Evolutionary conservation across 1,140 invertebrate genomes (phyloP).

Genomic region (Cotesia vestalis): DNA sequence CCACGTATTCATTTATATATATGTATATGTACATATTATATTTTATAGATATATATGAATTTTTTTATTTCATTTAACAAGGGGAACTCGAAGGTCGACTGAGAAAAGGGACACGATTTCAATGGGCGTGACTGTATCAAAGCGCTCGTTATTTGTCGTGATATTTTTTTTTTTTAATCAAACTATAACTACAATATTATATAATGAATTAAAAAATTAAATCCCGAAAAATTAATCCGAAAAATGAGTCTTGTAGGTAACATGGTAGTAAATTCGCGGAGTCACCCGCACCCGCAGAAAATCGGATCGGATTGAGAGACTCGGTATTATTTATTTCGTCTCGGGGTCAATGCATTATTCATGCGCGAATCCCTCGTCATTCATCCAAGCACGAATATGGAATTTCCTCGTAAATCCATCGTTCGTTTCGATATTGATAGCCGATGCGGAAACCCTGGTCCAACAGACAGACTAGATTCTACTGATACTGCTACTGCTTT

Average conservation of each 20-base stretch:
- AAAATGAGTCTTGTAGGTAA: not conserved
- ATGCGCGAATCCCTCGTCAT: constrained; percentile 48
- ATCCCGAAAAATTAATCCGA: not conserved
- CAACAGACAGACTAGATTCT: constrained; percentile 29
- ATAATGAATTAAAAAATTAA: too few relatives aligned
- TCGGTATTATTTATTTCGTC: constrained; percentile 36
- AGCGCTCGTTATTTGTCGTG: constrained; percentile 8
- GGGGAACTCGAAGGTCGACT: constrained; percentile 8
- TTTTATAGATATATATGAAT: not conserved
- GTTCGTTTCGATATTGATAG: constrained; percentile 41
- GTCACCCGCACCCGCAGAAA: too few relatives aligned
- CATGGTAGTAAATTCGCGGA: not conserved
- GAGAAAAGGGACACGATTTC: constrained; percentile 15
- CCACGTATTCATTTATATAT: not conserved
- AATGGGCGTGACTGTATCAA: constrained; percentile 11
- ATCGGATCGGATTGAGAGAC: constrained; percentile 20
- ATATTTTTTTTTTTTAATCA: not conserved
- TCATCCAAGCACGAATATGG: constrained; percentile 53
- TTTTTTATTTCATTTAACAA: constrained; percentile 9
- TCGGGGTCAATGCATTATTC: constrained; percentile 49
- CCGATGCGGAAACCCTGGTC: constrained; percentile 41
- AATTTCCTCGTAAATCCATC: constrained; percentile 42
- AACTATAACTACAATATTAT: too few relatives aligned
- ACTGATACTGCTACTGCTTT: not conserved
- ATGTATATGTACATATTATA: not conserved